Evolutionary conservation across 2,888 invertebrate genomes (phyloP).

Genomic region (Adineta ricciae): DNA sequence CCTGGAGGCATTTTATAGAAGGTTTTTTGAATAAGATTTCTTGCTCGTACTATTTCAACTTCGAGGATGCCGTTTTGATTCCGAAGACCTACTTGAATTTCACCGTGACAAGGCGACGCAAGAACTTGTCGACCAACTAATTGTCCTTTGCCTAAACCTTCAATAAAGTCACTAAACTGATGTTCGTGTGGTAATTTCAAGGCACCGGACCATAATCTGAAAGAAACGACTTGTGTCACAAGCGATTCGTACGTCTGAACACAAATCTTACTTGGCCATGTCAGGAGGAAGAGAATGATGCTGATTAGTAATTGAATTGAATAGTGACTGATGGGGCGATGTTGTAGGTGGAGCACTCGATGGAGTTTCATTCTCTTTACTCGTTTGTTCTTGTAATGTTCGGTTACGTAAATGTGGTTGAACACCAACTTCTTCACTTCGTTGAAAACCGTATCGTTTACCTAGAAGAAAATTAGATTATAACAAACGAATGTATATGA

Average conservation of each 20-base stretch:
- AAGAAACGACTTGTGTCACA: too few relatives aligned
- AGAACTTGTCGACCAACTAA: constrained; percentile 92
- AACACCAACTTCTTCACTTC: constrained; percentile 34
- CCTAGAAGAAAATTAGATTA: background rate
- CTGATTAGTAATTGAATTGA: background rate
- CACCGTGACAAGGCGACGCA: constrained; percentile 87
- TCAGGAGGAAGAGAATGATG: background rate
- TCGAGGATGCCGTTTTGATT: constrained; percentile 89
- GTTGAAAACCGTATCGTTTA: constrained; percentile 32
- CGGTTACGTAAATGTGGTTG: constrained; percentile 25
- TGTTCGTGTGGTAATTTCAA: constrained; percentile 29
- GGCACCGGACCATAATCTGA: constrained; percentile 31
- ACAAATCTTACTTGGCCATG: background rate
- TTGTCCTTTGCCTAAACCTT: constrained; percentile 90
- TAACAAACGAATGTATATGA: background rate
- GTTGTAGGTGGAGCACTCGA: background rate
- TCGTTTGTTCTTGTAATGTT: background rate
- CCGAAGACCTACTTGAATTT: constrained; percentile 75
- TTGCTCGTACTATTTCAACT: constrained; percentile 92
- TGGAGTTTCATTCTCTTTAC: constrained; percentile 22
- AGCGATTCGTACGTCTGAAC: too few relatives aligned
- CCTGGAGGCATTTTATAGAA: constrained; percentile 62
- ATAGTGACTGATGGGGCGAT: background rate
- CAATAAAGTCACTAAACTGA: constrained; percentile 61
- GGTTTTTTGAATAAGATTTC: constrained; percentile 74